Evolutionary conservation across 1,140 invertebrate species (phyloP), one percentile per base, ranked within the genome.

Genomic region (Orchestia grillus): DNA sequence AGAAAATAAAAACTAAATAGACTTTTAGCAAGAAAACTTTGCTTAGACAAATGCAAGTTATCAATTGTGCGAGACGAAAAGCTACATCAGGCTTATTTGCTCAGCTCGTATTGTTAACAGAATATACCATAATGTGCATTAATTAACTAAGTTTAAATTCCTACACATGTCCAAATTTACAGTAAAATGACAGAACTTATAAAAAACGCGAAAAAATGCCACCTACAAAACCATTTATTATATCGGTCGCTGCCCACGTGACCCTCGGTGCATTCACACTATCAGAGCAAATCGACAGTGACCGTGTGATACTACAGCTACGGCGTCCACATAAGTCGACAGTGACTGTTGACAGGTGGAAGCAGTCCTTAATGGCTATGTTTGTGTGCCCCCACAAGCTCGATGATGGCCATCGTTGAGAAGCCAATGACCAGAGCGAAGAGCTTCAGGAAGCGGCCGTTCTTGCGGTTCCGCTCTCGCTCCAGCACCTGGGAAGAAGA

Each of bases 391-490:
- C 96, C 96, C 28, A 96, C 44, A 92, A 96, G 96, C 95, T 97
- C 96, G 42, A 97, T 94, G 0, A 96, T 96, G 11, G 96, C 96
- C 96, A 97, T 96, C 16, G 96, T 96, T 6, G 96, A 96, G 96
- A 97, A 97, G 8, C 97, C 97, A 23, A 97, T 28, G 44, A 97
- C 98, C 98, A 98, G 8, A 98, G 97, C n/a, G 98, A 97, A 1
- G 98, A 98, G 96, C 98, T 97, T 96, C 97, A 98, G 15, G 98
- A 98, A 44, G 98, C 97, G 98, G 97, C 97, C 98, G 98, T 98
- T 6, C 98, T 97, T 23, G 98, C 97, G 6, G 98, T 98, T 96
- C 98, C 97, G 96, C 97, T 98, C n/a, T 98, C 98, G 44, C 98
- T 97, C 98, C 98, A 98, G 97, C n/a, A 97, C 96, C 96, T 97